Evolutionary conservation across 2,113 vertebrate genomes (phyloP).

Genomic region (Sisor rabdophorus): DNA sequence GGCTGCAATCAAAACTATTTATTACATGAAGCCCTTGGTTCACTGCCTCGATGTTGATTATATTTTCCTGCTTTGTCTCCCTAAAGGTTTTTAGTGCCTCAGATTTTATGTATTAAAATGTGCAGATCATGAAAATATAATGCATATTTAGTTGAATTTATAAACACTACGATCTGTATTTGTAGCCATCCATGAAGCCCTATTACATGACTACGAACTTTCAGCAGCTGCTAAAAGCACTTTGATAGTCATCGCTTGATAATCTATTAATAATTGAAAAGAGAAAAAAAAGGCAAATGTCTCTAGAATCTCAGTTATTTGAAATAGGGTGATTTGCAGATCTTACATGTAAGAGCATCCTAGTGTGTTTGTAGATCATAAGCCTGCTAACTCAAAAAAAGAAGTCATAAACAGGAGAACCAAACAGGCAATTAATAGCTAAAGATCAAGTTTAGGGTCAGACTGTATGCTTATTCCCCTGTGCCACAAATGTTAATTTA

Average conservation of each 20-base stretch:
- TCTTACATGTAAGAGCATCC: constrained; percentile 20
- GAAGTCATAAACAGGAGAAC: constrained; percentile 18
- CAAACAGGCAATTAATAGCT: constrained; percentile 33
- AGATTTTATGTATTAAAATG: background rate
- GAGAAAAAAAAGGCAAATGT: constrained; percentile 8
- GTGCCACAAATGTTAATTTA: too few relatives aligned
- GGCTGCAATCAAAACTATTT: background rate
- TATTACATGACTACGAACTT: background rate
- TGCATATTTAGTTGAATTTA: background rate
- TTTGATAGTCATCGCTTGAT: background rate
- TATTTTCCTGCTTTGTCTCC: background rate
- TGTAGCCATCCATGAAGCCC: too few relatives aligned
- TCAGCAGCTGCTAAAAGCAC: background rate
- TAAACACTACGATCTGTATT: too few relatives aligned
- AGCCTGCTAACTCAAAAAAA: constrained; percentile 18
- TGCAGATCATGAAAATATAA: background rate
- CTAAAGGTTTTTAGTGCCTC: background rate
- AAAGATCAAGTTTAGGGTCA: constrained; percentile 4
- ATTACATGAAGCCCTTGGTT: background rate
- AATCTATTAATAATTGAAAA: background rate
- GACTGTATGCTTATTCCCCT: background rate
- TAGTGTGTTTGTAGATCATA: background rate
- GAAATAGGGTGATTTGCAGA: constrained; percentile 27
- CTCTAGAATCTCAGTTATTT: constrained; percentile 26
- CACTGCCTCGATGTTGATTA: background rate